Conservation (phyloP, 2,888 invertebrate species). For the Melipona bicolor region DNA sequence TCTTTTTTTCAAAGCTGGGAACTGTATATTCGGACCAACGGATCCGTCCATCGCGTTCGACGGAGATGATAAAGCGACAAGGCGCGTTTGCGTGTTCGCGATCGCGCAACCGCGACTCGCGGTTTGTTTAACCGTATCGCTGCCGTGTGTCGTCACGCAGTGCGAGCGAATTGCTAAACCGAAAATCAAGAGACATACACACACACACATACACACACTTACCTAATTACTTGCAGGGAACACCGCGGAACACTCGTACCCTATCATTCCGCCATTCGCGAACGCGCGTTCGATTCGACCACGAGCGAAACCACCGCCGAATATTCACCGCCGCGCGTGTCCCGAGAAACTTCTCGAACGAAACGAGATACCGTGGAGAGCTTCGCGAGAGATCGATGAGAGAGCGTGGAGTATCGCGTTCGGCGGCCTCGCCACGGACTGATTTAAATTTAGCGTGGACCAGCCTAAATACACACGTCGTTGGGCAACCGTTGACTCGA, state of each 20-base stretch:
- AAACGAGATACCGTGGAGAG: slow-evolving; percentile 1
- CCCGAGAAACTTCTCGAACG: slow-evolving; percentile 53
- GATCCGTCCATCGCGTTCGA: background rate
- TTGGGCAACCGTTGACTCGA: slow-evolving; percentile 39
- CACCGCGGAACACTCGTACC: background rate
- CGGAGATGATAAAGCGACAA: background rate
- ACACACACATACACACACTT: background rate
- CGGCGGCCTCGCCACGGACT: slow-evolving; percentile 70
- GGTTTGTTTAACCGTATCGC: too few relatives aligned
- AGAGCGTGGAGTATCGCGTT: slow-evolving; percentile 46
- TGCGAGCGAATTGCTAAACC: background rate
- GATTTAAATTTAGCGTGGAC: slow-evolving; percentile 79
- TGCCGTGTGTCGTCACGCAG: too few relatives aligned
- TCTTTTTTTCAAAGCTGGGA: too few relatives aligned
- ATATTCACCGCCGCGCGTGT: background rate
- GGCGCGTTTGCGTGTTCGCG: background rate
- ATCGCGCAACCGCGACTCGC: background rate
- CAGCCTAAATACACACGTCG: slow-evolving; percentile 77
- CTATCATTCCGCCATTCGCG: slow-evolving; percentile 1
- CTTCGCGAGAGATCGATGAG: slow-evolving; percentile 37
- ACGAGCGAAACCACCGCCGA: background rate
- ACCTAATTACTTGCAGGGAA: background rate
- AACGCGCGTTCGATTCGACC: background rate
- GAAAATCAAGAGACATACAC: background rate
- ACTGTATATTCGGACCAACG: background rate